These are phyloP conservation scores for Heliconius aoede DNA, from an alignment of 2,888 invertebrate genomes.

Conservation along the genomic window DNA sequence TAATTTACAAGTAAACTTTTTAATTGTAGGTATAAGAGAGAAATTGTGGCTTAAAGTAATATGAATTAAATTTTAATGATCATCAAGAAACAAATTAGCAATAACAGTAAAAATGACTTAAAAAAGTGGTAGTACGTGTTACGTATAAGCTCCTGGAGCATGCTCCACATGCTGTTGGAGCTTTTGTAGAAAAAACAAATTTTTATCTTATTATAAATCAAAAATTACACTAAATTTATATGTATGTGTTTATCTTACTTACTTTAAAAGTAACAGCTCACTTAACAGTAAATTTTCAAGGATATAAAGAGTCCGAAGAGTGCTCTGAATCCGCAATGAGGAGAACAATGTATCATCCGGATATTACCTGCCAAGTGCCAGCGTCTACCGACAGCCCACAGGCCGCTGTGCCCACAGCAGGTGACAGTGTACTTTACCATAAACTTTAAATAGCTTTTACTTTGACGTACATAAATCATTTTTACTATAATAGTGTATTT, in stretches of 20 bases:
- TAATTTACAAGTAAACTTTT: too few species aligned
- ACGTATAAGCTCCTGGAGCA: too few species aligned
- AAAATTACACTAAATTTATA: too few species aligned
- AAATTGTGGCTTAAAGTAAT: background rate
- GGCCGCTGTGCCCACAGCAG: conserved; percentile 21
- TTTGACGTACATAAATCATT: background rate
- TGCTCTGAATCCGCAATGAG: conserved; percentile 78
- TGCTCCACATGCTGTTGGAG: too few species aligned
- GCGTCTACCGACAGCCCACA: conserved; percentile 56
- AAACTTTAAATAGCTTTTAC: conserved; percentile 31
- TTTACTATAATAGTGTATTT: conserved; percentile 5
- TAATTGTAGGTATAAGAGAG: background rate
- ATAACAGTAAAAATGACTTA: too few species aligned
- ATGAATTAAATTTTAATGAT: too few species aligned
- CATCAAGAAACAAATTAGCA: too few species aligned
- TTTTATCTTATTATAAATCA: too few species aligned
- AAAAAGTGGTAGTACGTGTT: too few species aligned
- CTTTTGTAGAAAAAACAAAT: too few species aligned
- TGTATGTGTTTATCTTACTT: background rate
- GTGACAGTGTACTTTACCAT: conserved; percentile 28
- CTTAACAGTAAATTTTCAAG: background rate
- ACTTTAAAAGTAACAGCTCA: background rate
- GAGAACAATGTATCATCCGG: conserved; percentile 81
- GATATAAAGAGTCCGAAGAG: conserved; percentile 19
- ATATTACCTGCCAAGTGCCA: conserved; percentile 75